phyloP scores from a whole-genome alignment of 2,888 invertebrate species.

The Desoria tigrina region DNA sequence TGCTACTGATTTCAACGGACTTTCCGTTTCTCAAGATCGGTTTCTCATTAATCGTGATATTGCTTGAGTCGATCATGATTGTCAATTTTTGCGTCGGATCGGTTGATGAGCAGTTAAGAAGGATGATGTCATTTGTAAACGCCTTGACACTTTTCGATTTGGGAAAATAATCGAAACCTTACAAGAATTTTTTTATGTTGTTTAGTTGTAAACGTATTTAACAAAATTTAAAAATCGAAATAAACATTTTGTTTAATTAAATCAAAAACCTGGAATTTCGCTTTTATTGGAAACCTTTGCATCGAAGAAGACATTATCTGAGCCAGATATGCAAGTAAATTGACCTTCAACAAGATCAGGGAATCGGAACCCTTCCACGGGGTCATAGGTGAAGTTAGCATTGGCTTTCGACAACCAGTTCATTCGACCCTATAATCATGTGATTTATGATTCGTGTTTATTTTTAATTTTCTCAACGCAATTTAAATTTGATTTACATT shows the following conservation, averaged over 20 bases:
- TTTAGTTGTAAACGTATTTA: background rate
- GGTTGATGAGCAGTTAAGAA: background rate
- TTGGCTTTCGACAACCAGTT: no score
- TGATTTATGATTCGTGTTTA: no score
- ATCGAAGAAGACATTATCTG: background rate
- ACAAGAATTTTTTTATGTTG: background rate
- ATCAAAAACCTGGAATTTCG: no score
- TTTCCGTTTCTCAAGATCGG: no score
- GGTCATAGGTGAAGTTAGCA: background rate
- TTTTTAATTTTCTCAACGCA: background rate
- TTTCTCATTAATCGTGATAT: no score
- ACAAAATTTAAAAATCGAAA: background rate
- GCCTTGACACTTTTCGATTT: background rate
- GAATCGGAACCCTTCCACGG: background rate
- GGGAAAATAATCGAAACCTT: background rate
- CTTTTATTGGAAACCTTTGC: background rate
- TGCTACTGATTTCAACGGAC: no score
- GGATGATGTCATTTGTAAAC: background rate
- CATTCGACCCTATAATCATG: no score
- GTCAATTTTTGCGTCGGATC: background rate
- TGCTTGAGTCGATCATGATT: no score
- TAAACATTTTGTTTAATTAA: no score
- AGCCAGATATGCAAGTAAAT: background rate
- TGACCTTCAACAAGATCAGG: background rate
- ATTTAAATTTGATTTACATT: background rate